A percentile compares a stretch with the other conserved stretches of the same genome.
These are phyloP conservation scores for Aurelia aurita complex sp. Pacific DNA, from an alignment of 30 jellyfish, hydroid and myxozoan species.

Conservation along the genomic window DNA sequence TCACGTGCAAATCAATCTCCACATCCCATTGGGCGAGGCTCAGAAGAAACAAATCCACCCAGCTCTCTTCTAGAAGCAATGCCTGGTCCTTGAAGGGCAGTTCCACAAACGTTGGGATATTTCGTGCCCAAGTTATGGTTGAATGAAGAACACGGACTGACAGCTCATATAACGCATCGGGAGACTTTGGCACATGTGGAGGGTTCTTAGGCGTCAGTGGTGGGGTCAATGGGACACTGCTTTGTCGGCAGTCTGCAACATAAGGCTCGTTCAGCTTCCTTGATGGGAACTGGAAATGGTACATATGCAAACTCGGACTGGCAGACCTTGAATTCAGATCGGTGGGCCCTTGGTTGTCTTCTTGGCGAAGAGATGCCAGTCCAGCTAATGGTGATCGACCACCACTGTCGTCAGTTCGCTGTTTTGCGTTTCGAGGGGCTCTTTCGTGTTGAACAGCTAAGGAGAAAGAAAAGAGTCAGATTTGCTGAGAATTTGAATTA, in stretches of 20 bases:
- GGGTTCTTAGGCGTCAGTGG: conserved; percentile 76
- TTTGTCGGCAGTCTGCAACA: conserved; percentile 62
- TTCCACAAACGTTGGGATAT: conserved; percentile 84
- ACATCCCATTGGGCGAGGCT: conserved; percentile 85
- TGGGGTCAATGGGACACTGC: conserved; percentile 69
- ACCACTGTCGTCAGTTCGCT: conserved; percentile 34
- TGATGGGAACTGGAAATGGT: conserved; percentile 66
- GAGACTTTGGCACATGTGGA: conserved; percentile 63
- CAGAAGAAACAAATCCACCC: conserved; percentile 76
- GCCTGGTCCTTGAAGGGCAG: conserved; percentile 89
- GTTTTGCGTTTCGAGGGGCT: conserved; percentile 79
- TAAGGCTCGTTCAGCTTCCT: conserved; percentile 42
- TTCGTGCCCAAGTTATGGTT: conserved; percentile 87
- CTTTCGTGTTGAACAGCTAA: conserved; percentile 95
- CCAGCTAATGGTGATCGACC: conserved; percentile 29
- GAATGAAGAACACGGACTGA: conserved; percentile 61
- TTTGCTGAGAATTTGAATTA: neutral
- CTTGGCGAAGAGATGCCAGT: conserved; percentile 1
- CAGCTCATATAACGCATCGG: conserved; percentile 73
- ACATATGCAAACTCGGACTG: conserved; percentile 56
- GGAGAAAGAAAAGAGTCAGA: neutral
- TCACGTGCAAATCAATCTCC: conserved; percentile 53
- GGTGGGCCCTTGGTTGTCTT: neutral
- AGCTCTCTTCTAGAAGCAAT: conserved; percentile 76
- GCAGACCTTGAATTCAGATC: conserved; percentile 20